These are phyloP conservation scores for Gulo gulo DNA, from an alignment of 2,113 vertebrate genomes.

Conservation along the genomic window DNA sequence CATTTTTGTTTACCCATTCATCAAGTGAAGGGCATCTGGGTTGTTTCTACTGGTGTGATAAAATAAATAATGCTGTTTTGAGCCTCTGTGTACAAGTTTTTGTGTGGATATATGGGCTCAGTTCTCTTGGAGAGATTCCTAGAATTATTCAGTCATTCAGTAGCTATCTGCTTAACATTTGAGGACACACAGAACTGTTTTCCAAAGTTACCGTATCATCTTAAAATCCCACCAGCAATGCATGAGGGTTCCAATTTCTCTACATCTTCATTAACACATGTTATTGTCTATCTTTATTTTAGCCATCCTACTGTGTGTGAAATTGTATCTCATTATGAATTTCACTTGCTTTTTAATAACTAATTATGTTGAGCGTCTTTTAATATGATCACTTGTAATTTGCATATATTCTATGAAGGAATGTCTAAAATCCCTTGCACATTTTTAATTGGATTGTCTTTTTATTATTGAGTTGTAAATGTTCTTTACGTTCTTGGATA, in stretches of 20 bases:
- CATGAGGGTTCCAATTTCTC: neutral
- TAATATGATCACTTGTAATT: neutral
- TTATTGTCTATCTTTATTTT: neutral
- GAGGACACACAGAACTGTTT: neutral
- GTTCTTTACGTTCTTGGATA: neutral
- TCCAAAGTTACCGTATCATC: neutral
- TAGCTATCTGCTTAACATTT: neutral
- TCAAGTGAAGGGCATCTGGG: neutral
- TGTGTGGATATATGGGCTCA: neutral
- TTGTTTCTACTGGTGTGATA: neutral
- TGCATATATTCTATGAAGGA: neutral
- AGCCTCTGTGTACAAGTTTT: neutral
- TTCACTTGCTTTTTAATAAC: neutral
- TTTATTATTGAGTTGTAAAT: neutral
- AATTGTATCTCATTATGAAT: neutral
- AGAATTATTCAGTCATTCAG: neutral
- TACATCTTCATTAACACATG: neutral
- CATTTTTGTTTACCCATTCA: neutral
- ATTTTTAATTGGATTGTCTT: neutral
- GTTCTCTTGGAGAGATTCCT: neutral
- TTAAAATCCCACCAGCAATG: neutral
- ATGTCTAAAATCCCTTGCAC: neutral
- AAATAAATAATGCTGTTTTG: neutral
- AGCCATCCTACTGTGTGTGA: neutral
- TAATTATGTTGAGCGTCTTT: neutral